Percentiles rank a stretch among this genome's conserved stretches.
These are phyloP conservation scores for Clamator glandarius DNA, from an alignment of 2,797 vertebrate species.

Conservation along the genomic window DNA sequence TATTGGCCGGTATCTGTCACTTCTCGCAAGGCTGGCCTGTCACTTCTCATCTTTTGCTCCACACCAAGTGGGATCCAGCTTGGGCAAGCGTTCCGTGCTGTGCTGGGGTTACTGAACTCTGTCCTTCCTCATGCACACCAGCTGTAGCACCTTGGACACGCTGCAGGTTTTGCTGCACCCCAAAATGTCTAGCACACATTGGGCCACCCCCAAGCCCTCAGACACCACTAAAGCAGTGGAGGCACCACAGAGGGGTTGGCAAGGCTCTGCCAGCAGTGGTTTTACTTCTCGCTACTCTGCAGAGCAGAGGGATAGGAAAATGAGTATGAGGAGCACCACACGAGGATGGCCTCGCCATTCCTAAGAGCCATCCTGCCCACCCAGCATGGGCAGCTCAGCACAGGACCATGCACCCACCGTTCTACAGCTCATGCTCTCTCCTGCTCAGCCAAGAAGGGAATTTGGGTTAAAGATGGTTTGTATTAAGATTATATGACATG, in stretches of 20 bases:
- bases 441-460: background rate
- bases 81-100: background rate
- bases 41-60: background rate
- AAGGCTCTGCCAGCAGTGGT: background rate
- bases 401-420: background rate
- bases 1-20: background rate
- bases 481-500: background rate
- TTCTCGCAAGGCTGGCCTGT: background rate
- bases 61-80: background rate
- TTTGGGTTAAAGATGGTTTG: background rate
- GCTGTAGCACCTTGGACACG: rapidly evolving
- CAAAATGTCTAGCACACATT: background rate
- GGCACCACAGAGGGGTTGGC: background rate
- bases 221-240: background rate
- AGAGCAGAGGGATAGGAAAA: background rate
- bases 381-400: background rate
- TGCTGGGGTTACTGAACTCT: background rate
- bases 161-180: background rate
- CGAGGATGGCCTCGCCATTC: rapidly evolving
- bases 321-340: background rate
- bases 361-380: background rate
- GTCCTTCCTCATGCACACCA: background rate
- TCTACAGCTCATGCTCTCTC: background rate
- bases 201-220: background rate
- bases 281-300: background rate